These are phyloP conservation scores for Agonopterix alstromeriana DNA, from an alignment of 2,888 invertebrate genomes.

Conservation along the genomic window DNA sequence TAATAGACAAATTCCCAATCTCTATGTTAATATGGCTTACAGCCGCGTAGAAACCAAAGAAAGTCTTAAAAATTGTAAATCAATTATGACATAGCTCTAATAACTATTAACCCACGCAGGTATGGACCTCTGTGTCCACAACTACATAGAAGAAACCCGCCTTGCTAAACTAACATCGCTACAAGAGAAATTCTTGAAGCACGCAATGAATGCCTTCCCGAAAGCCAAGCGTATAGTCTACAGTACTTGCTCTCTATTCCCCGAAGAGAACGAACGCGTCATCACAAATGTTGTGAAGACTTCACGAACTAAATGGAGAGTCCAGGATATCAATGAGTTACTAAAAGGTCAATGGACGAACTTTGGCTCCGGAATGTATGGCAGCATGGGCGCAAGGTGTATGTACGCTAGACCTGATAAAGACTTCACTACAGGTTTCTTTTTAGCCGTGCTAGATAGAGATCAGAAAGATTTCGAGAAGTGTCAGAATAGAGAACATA, in stretches of 20 bases:
- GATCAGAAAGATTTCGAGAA: slow-evolving; percentile 57
- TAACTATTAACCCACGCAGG: slow-evolving; percentile 25
- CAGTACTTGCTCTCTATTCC: slow-evolving; percentile 95
- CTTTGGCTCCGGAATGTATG: slow-evolving; percentile 80
- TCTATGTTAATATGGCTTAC: too few relatives aligned
- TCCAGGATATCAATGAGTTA: slow-evolving; percentile 78
- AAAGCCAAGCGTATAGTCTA: slow-evolving; percentile 91
- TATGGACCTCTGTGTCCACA: slow-evolving; percentile 62
- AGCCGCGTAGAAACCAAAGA: too few relatives aligned
- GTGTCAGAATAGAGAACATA: slow-evolving; percentile 7
- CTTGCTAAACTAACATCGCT: slow-evolving; percentile 83
- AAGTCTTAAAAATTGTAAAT: too few relatives aligned
- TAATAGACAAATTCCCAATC: too few relatives aligned
- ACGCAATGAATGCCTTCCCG: slow-evolving; percentile 91
- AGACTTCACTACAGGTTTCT: slow-evolving; percentile 95
- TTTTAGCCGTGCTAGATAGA: slow-evolving; percentile 92
- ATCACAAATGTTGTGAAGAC: slow-evolving; percentile 82
- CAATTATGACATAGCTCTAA: too few relatives aligned
- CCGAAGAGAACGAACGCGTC: slow-evolving; percentile 96
- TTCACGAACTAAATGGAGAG: slow-evolving; percentile 74
- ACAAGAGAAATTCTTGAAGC: slow-evolving; percentile 89
- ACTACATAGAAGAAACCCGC: slow-evolving; percentile 67
- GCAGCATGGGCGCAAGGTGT: slow-evolving; percentile 83
- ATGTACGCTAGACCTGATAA: slow-evolving; percentile 85
- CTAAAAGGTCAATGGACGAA: slow-evolving; percentile 82